phyloP scores from a whole-genome alignment of 2,888 invertebrate genomes.

The Oligia latruncula region DNA sequence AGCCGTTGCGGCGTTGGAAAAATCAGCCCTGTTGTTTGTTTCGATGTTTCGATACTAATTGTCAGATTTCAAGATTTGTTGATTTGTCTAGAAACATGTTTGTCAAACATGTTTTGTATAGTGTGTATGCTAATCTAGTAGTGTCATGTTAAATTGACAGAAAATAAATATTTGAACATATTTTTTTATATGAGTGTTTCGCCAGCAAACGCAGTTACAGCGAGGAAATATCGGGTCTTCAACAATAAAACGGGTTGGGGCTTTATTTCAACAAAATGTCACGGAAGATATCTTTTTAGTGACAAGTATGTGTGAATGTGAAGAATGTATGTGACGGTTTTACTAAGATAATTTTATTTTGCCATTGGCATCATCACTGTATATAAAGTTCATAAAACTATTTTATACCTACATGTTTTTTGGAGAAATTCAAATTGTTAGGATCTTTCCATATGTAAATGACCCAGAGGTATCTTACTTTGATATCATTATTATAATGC shows the following conservation, averaged over 20 bases:
- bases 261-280: neutral
- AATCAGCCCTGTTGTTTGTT: too few species aligned
- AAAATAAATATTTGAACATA: neutral
- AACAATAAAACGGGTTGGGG: neutral
- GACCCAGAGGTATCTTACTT: neutral
- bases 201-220: neutral
- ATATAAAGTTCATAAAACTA: neutral
- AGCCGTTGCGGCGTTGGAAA: too few species aligned
- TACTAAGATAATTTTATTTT: neutral
- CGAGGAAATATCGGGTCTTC: neutral
- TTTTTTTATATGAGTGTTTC: neutral
- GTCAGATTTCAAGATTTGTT: neutral
- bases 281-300: neutral
- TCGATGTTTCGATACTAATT: neutral
- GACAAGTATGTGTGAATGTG: neutral
- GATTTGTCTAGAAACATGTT: neutral
- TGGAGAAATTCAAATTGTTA: neutral
- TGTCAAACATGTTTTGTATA: neutral
- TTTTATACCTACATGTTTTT: neutral
- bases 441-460: neutral
- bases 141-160: neutral
- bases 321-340: neutral
- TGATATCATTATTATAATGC: slow-evolving; percentile 42
- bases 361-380: neutral
- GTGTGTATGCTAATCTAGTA: neutral